Percentiles rank a stretch among this genome's conserved stretches.
Conservation (phyloP, 2,113 vertebrate genomes). For the Arvicanthis niloticus region DNA sequence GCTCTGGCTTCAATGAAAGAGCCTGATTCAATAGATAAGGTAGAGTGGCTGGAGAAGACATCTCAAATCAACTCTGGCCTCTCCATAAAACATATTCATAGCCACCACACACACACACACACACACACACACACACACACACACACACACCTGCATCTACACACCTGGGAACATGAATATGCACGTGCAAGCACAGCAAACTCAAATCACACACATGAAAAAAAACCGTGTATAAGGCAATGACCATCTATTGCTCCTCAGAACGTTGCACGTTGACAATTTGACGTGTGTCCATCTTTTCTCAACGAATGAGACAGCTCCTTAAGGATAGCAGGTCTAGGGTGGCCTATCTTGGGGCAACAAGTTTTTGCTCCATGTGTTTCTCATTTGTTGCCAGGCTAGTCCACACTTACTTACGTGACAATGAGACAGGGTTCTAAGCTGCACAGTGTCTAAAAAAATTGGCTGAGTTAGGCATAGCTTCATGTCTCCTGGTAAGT, state of each 20-base stretch:
- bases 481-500: background rate
- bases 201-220: background rate
- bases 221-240: background rate
- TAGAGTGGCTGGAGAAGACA: background rate
- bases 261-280: background rate
- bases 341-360: background rate
- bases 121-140: background rate
- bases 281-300: background rate
- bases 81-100: too few species aligned
- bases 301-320: background rate
- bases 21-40: background rate
- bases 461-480: background rate
- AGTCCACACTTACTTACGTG: background rate
- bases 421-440: background rate
- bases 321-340: background rate
- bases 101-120: background rate
- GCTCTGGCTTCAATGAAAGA: too few species aligned
- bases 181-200: background rate
- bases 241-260: background rate
- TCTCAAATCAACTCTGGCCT: background rate
- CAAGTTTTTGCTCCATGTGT: background rate
- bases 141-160: background rate
- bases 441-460: background rate
- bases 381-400: background rate
- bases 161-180: background rate